These are phyloP conservation scores for Misgurnus anguillicaudatus DNA, from an alignment of 2,113 vertebrate genomes.

Conservation along the genomic window DNA sequence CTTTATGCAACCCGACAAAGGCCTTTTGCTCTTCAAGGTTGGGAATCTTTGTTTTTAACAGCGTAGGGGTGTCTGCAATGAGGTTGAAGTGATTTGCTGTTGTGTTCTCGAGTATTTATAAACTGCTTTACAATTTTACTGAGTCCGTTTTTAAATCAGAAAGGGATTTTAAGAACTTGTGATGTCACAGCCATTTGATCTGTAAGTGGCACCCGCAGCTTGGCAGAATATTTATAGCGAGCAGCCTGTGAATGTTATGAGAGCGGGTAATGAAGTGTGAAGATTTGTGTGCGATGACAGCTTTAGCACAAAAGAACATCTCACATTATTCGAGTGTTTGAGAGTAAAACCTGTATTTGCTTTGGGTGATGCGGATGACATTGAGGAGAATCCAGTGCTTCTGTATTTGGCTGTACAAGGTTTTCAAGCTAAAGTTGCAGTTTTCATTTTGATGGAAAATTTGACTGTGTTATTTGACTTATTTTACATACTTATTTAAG, in stretches of 20 bases:
- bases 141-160: background rate
- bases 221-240: slow-evolving; percentile 41
- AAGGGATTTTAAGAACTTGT: background rate
- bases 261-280: slow-evolving; percentile 49
- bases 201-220: background rate
- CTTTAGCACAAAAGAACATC: slow-evolving; percentile 41
- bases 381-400: background rate
- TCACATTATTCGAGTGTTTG: slow-evolving; percentile 14
- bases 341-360: background rate
- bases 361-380: background rate
- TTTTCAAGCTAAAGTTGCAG: background rate
- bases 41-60: too few species aligned
- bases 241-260: slow-evolving; percentile 8
- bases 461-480: background rate
- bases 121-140: background rate
- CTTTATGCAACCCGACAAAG: too few species aligned
- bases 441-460: background rate
- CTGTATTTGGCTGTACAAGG: background rate
- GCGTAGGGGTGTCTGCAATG: too few species aligned
- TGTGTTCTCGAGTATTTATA: background rate
- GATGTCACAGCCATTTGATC: slow-evolving; percentile 37
- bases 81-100: too few species aligned
- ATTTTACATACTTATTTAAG: background rate
- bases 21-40: too few species aligned
- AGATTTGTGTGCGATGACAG: slow-evolving; percentile 41